Conservation (phyloP, 1,140 invertebrate genomes). For the Polyergus mexicanus region DNA sequence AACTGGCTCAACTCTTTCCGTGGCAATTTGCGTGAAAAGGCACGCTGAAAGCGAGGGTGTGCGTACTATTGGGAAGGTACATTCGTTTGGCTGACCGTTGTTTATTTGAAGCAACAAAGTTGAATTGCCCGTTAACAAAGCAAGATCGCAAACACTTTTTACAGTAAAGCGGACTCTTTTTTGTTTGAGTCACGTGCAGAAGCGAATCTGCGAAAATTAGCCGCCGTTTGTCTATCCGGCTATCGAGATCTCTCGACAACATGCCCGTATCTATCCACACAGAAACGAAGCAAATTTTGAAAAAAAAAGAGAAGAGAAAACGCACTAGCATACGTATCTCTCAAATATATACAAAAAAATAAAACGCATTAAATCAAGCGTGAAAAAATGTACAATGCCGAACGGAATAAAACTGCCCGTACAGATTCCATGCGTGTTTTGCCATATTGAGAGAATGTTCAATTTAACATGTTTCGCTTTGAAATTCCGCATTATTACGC, state of each 20-base stretch:
- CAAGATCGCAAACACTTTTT: conserved; percentile 79
- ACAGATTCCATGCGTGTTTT: conserved; percentile 9
- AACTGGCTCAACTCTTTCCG: conserved; percentile 73
- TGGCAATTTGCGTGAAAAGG: conserved; percentile 62
- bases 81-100: conserved; percentile 56
- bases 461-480: conserved; percentile 19
- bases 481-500: conserved; percentile 52
- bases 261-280: not conserved
- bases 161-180: conserved; percentile 34
- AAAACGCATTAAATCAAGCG: conserved; percentile 10
- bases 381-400: not conserved
- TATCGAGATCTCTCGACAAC: conserved; percentile 49
- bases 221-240: conserved; percentile 47
- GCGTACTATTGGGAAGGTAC: conserved; percentile 31
- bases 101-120: conserved; percentile 80
- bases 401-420: not conserved
- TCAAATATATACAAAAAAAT: conserved; percentile 38
- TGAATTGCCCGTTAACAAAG: conserved; percentile 80
- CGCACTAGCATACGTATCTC: not conserved
- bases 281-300: conserved; percentile 4
- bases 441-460: not conserved
- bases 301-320: not conserved
- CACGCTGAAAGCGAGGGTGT: conserved; percentile 54
- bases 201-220: conserved; percentile 66
- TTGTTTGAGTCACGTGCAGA: conserved; percentile 59